phyloP scores from a whole-genome alignment of 2,888 invertebrate species.

The Tromatobia lineatoria region DNA sequence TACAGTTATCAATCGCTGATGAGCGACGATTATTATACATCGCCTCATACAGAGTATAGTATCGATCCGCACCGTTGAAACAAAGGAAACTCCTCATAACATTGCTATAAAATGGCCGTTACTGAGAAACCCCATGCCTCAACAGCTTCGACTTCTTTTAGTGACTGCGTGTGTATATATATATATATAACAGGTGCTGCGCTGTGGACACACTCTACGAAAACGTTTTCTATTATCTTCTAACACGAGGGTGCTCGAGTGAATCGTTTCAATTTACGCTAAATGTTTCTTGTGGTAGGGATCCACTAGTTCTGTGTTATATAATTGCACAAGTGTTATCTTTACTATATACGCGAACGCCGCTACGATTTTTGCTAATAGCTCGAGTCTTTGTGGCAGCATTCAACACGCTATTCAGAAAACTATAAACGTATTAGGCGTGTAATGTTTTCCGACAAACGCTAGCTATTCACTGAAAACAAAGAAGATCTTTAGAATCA shows the following conservation, averaged over 20 bases:
- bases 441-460: background rate
- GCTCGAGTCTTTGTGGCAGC: background rate
- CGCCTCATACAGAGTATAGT: constrained; percentile 33
- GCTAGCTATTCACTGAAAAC: background rate
- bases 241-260: constrained; percentile 66
- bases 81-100: constrained; percentile 52
- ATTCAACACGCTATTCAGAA: background rate
- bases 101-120: constrained; percentile 62
- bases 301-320: constrained; percentile 29
- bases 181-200: constrained; percentile 55
- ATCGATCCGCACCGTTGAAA: constrained; percentile 59
- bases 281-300: constrained; percentile 63
- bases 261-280: constrained; percentile 67
- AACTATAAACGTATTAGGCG: background rate
- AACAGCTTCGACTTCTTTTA: constrained; percentile 2
- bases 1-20: constrained; percentile 47
- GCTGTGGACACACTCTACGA: constrained; percentile 26
- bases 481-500: background rate
- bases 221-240: constrained; percentile 68
- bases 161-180: constrained; percentile 6
- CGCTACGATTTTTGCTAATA: constrained; percentile 10
- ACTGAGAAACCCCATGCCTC: constrained; percentile 32
- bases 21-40: constrained; percentile 55
- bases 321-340: constrained; percentile 54
- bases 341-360: constrained; percentile 29